Percentiles rank a stretch among this genome's conserved stretches.
Conservation (phyloP, 2,113 vertebrate species). For the Solenodon paradoxus region DNA sequence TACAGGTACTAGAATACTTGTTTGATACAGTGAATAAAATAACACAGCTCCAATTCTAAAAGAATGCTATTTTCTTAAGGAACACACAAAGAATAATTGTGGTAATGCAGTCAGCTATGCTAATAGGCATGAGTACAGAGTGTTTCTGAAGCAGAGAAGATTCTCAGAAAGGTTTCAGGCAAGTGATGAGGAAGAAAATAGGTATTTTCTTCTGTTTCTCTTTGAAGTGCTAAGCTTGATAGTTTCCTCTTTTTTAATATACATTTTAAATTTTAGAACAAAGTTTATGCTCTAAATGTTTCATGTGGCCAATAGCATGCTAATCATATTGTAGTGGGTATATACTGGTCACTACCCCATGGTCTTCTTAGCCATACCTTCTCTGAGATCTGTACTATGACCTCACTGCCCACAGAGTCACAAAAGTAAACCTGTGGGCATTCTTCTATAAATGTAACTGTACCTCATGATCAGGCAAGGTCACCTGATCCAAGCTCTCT, state of each 20-base stretch:
- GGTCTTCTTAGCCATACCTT: background rate
- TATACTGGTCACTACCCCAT: fast-evolving
- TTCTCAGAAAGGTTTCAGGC: background rate
- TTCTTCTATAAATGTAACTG: background rate
- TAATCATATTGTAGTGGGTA: background rate
- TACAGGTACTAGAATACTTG: background rate
- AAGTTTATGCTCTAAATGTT: background rate
- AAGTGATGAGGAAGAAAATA: background rate
- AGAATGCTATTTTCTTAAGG: background rate
- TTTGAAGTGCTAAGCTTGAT: background rate
- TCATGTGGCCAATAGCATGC: background rate
- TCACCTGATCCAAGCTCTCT: background rate
- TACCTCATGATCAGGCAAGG: background rate
- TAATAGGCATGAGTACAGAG: background rate
- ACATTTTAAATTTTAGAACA: background rate
- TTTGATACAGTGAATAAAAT: background rate
- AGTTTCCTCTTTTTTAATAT: background rate
- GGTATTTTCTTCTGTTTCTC: background rate
- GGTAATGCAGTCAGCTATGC: background rate
- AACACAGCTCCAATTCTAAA: background rate
- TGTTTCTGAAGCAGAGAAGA: background rate
- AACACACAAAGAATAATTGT: background rate
- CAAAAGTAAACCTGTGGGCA: background rate
- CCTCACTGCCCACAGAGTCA: background rate
- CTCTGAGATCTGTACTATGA: background rate